Evolutionary conservation across 2,113 vertebrate species (phyloP).

Genomic region (Grantiella picta): DNA sequence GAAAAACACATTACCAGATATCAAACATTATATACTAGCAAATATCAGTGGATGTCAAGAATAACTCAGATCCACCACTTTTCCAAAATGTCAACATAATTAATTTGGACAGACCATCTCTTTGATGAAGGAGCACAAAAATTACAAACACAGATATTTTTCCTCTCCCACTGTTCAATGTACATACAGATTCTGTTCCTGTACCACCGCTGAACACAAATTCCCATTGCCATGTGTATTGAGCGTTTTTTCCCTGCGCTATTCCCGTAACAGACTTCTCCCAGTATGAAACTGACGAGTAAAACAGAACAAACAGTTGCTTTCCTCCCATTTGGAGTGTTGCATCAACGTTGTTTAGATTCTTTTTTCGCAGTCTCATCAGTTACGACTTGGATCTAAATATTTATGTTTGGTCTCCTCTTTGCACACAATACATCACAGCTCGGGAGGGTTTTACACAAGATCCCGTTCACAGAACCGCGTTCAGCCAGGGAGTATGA

Average conservation of each 20-base stretch:
- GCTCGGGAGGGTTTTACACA: neutral
- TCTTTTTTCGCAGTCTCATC: neutral
- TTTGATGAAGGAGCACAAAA: neutral
- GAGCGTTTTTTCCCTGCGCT: neutral
- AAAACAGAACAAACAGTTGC: neutral
- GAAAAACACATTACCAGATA: neutral
- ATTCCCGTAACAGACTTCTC: neutral
- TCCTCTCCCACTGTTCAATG: neutral
- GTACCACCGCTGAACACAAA: neutral
- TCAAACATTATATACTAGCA: neutral
- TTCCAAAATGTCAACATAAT: neutral
- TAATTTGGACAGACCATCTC: neutral
- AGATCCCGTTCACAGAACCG: neutral
- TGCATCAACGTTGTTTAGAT: neutral
- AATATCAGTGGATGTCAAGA: rapidly evolving
- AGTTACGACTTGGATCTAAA: neutral
- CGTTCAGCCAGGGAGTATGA: neutral
- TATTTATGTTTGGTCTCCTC: neutral
- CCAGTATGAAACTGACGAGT: neutral
- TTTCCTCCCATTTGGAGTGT: neutral
- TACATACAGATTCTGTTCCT: neutral
- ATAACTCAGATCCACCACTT: neutral
- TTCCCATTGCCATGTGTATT: rapidly evolving
- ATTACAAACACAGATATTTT: neutral
- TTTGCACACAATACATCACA: neutral